Conservation (phyloP, 2,113 vertebrate genomes). For the Salvator merianae region DNA sequence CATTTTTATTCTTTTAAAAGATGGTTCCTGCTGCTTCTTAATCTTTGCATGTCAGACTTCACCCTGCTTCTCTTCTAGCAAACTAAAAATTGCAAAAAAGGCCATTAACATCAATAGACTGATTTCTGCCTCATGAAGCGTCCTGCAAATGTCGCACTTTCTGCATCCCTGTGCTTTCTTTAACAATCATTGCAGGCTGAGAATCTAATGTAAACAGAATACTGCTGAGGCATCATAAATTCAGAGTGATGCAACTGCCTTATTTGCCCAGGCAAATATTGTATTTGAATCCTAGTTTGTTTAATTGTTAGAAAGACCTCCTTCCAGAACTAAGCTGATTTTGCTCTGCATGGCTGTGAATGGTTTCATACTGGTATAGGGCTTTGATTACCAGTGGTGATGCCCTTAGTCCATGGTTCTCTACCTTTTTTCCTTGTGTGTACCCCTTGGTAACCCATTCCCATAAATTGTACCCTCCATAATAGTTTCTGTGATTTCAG, state of each 20-base stretch:
- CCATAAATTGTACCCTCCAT: too few relatives aligned
- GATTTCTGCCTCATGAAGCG: constrained; percentile 17
- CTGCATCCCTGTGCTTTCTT: background rate
- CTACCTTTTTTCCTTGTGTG: too few relatives aligned
- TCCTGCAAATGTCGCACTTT: constrained; percentile 7
- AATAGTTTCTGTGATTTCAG: too few relatives aligned
- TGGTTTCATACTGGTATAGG: background rate
- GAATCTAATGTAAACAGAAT: background rate
- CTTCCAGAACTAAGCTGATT: background rate
- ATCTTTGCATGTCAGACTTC: constrained; percentile 59
- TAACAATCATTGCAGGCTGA: background rate
- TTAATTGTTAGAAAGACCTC: background rate
- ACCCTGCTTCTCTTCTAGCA: constrained; percentile 56
- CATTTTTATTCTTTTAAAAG: constrained; percentile 68
- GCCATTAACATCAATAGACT: constrained; percentile 47
- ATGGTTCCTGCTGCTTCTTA: constrained; percentile 70
- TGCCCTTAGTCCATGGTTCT: too few relatives aligned
- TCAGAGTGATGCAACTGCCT: background rate
- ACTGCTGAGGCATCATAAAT: fast-evolving
- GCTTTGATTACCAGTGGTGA: background rate
- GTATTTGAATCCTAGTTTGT: background rate
- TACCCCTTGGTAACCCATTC: too few relatives aligned
- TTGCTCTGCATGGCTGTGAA: background rate
- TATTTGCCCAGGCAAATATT: background rate
- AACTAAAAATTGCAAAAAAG: constrained; percentile 48